These are phyloP conservation scores for Shinisaurus crocodilurus DNA, from an alignment of 2,113 vertebrate genomes.

Conservation along the genomic window DNA sequence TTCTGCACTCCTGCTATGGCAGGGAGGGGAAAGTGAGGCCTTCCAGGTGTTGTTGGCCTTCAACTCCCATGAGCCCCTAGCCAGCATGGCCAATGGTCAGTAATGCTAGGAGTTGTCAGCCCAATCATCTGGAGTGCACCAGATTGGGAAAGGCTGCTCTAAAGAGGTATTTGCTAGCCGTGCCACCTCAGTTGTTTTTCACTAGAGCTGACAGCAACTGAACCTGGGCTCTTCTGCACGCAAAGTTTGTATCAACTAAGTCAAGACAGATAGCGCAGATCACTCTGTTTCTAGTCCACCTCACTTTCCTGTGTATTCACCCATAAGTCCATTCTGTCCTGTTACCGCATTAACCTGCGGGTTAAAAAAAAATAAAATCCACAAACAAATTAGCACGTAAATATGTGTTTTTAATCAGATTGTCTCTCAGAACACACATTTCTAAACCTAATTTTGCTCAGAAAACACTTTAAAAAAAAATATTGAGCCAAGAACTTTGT, in stretches of 20 bases:
- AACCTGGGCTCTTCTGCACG: too few species aligned
- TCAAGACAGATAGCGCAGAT: too few species aligned
- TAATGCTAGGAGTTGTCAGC: neutral
- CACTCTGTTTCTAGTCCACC: too few species aligned
- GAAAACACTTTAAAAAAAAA: too few species aligned
- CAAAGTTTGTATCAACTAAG: neutral
- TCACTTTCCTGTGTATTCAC: neutral
- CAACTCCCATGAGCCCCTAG: neutral
- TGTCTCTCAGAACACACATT: neutral
- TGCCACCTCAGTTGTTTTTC: constrained; percentile 2
- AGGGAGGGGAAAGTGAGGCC: too few species aligned
- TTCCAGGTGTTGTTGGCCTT: too few species aligned
- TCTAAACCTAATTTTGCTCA: neutral
- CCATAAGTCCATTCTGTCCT: neutral
- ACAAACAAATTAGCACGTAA: neutral
- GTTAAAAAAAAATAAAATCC: neutral
- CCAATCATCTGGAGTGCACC: neutral
- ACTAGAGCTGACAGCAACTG: too few species aligned
- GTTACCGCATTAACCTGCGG: neutral
- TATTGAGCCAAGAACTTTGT: neutral
- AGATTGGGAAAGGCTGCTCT: too few species aligned
- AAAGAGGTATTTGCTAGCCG: neutral
- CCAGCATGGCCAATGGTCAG: neutral
- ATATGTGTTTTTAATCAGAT: neutral
- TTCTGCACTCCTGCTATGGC: too few species aligned